Evolutionary conservation across 2,797 vertebrate genomes (phyloP).

Genomic region (Rhinichthys osculus): DNA sequence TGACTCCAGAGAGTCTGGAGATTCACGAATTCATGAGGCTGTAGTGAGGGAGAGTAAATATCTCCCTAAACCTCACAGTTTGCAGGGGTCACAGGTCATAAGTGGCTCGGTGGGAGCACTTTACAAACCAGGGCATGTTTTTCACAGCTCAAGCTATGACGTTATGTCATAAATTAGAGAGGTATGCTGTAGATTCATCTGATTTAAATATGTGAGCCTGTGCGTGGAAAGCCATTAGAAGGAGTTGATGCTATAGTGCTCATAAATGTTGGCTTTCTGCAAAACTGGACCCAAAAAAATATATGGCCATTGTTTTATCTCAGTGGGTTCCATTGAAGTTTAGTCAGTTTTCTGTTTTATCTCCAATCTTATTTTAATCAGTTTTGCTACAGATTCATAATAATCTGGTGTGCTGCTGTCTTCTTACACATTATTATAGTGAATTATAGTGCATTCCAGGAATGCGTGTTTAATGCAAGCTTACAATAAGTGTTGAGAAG

Average conservation of each 20-base stretch:
- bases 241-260: not conserved
- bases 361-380: not conserved
- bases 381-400: not conserved
- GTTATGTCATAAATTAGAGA: constrained; percentile 15
- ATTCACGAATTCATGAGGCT: constrained; percentile 45
- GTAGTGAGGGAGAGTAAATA: constrained; percentile 10
- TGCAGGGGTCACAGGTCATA: constrained; percentile 23
- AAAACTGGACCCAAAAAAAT: not conserved
- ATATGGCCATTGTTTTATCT: not conserved
- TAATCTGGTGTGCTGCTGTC: not conserved
- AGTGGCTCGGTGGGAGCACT: constrained; percentile 2
- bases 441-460: not conserved
- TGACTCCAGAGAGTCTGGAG: constrained; percentile 48
- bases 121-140: constrained; percentile 13
- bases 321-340: too few relatives aligned
- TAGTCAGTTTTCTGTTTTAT: not conserved
- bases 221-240: not conserved
- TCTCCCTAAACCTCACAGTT: constrained; percentile 24
- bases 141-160: not conserved
- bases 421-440: not conserved
- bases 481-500: not conserved
- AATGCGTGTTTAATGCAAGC: not conserved
- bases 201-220: not conserved
- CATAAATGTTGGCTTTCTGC: not conserved
- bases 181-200: not conserved